phyloP scores from a whole-genome alignment of 2,888 invertebrate species.

The Stenolophus ochropezus region DNA sequence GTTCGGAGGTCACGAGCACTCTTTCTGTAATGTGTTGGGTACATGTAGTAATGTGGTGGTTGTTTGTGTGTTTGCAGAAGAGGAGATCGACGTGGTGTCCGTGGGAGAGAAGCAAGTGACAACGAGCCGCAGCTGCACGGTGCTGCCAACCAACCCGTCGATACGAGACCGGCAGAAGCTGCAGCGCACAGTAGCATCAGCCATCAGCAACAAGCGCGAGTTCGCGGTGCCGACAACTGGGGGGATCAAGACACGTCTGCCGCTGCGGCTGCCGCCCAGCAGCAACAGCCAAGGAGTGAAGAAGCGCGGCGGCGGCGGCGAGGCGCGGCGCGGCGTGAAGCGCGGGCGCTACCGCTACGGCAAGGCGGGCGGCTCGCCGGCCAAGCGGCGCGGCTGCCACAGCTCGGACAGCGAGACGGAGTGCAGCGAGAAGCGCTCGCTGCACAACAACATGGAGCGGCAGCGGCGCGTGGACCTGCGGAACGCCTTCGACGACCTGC shows the following conservation, averaged over 20 bases:
- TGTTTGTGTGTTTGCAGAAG: slow-evolving; percentile 80
- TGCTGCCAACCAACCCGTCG: slow-evolving; percentile 82
- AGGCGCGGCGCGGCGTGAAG: slow-evolving; percentile 62
- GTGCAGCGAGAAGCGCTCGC: slow-evolving; percentile 85
- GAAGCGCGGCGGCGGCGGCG: slow-evolving; percentile 62
- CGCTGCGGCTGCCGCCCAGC: slow-evolving; percentile 48
- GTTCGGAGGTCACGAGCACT: slow-evolving; percentile 9
- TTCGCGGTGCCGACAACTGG: slow-evolving; percentile 31
- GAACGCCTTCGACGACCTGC: slow-evolving; percentile 88
- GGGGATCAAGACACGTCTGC: slow-evolving; percentile 61
- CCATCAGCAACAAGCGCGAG: slow-evolving; percentile 72
- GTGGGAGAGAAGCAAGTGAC: slow-evolving; percentile 75
- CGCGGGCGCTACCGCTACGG: slow-evolving; percentile 63
- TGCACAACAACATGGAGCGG: slow-evolving; percentile 96
- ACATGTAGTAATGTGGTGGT: too few species aligned
- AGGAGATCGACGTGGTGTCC: slow-evolving; percentile 90
- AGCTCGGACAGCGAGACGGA: slow-evolving; percentile 78
- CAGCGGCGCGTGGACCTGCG: slow-evolving; percentile 91
- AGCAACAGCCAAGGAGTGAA: slow-evolving; percentile 39
- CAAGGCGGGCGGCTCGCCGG: slow-evolving; percentile 64
- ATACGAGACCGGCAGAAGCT: slow-evolving; percentile 81
- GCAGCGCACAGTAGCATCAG: slow-evolving; percentile 78
- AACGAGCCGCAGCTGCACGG: slow-evolving; percentile 70
- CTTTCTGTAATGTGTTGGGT: too few species aligned
- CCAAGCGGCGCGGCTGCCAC: slow-evolving; percentile 68